phyloP scores from a whole-genome alignment of 2,888 invertebrate species.

The Polydrusus cervinus region DNA sequence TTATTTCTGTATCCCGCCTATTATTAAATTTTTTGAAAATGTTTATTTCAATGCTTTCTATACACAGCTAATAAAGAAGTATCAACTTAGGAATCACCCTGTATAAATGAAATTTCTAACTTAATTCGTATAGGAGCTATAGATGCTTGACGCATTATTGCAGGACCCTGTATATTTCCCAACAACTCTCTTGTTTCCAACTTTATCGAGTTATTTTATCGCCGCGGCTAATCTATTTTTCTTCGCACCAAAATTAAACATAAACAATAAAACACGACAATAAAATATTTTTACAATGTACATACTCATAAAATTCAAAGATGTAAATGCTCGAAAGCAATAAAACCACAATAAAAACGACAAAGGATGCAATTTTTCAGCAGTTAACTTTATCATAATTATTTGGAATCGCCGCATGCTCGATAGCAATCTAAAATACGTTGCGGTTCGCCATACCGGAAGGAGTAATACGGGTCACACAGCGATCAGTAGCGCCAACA shows the following conservation, averaged over 20 bases:
- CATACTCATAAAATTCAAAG: neutral
- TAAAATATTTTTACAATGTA: neutral
- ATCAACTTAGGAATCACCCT: too few species aligned
- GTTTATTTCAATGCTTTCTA: too few species aligned
- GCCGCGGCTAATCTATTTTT: neutral
- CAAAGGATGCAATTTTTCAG: slow-evolving; percentile 37
- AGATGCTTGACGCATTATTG: too few species aligned
- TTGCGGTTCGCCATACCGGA: slow-evolving; percentile 66
- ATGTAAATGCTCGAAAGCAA: neutral
- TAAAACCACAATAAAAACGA: slow-evolving; percentile 30
- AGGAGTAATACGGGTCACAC: slow-evolving; percentile 66
- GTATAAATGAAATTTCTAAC: too few species aligned
- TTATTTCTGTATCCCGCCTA: too few species aligned
- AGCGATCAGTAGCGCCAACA: slow-evolving; percentile 52
- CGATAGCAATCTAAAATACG: slow-evolving; percentile 63
- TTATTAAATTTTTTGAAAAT: too few species aligned
- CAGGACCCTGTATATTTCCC: too few species aligned
- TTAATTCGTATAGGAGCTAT: too few species aligned
- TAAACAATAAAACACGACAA: neutral
- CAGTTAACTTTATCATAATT: slow-evolving; percentile 52
- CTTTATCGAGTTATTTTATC: neutral
- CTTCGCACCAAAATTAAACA: neutral
- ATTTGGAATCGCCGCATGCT: slow-evolving; percentile 61
- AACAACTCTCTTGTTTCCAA: too few species aligned
- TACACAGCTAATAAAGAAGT: too few species aligned